Conservation (phyloP, 2,888 invertebrate species). For the Pegoplata infirma region DNA sequence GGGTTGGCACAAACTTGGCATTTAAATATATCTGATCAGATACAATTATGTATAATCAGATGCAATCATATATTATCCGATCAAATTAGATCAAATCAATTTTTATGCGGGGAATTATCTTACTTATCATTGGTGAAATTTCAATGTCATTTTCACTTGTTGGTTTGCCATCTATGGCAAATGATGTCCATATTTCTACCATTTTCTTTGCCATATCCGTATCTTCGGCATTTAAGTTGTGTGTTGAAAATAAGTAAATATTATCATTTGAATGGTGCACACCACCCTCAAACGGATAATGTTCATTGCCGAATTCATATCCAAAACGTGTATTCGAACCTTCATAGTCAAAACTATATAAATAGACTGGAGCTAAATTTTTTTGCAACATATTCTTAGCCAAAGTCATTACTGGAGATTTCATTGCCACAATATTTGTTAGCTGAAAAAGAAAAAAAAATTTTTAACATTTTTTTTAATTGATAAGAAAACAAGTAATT, state of each 20-base stretch:
- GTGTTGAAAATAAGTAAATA: conserved; percentile 80
- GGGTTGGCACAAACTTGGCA: too few relatives aligned
- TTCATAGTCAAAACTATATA: conserved; percentile 79
- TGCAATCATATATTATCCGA: too few relatives aligned
- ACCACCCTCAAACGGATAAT: conserved; percentile 79
- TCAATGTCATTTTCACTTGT: conserved; percentile 32
- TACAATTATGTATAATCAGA: too few relatives aligned
- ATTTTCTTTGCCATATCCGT: conserved; percentile 77
- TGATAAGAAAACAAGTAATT: too few relatives aligned
- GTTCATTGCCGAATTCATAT: conserved; percentile 76
- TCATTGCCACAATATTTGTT: conserved; percentile 73
- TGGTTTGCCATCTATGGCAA: conserved; percentile 75
- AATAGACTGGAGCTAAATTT: conserved; percentile 74
- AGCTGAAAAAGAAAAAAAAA: conserved; percentile 64
- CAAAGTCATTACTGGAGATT: conserved; percentile 78
- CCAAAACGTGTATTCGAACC: conserved; percentile 78
- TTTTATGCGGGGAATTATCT: too few relatives aligned
- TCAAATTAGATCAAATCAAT: too few relatives aligned
- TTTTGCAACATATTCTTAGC: conserved; percentile 69
- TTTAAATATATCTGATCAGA: too few relatives aligned
- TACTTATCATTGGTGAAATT: conserved; percentile 63
- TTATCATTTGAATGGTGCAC: conserved; percentile 82
- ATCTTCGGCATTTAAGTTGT: conserved; percentile 76
- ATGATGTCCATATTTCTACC: conserved; percentile 78
- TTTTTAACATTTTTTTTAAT: neutral